phyloP scores from a whole-genome alignment of 2,888 invertebrate species.

The Augochlorella aurata region DNA sequence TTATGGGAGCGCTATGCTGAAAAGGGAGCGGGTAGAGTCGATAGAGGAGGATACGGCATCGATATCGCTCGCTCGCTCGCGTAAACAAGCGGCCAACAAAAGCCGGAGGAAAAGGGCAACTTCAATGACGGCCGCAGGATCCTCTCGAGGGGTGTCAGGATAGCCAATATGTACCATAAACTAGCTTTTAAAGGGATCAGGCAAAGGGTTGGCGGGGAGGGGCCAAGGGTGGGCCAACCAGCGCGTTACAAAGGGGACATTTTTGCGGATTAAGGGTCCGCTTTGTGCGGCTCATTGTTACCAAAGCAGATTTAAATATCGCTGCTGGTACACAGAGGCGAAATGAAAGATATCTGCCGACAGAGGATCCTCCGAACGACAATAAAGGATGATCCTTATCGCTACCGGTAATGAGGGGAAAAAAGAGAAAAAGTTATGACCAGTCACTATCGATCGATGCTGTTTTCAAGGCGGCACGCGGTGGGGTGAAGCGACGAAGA shows the following conservation, averaged over 20 bases:
- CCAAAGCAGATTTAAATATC: slow-evolving; percentile 61
- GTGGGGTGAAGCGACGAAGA: too few relatives aligned
- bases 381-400: slow-evolving; percentile 58
- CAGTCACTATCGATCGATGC: slow-evolving; percentile 19
- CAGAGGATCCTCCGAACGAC: slow-evolving; percentile 24
- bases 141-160: slow-evolving; percentile 53
- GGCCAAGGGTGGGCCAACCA: slow-evolving; percentile 1
- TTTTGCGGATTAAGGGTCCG: slow-evolving; percentile 74
- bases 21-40: slow-evolving; percentile 33
- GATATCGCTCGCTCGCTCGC: slow-evolving; percentile 55
- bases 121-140: slow-evolving; percentile 59
- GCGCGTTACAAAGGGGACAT: slow-evolving; percentile 62
- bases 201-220: slow-evolving; percentile 32
- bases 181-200: slow-evolving; percentile 76
- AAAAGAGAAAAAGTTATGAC: slow-evolving; percentile 17
- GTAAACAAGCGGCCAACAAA: slow-evolving; percentile 65
- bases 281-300: slow-evolving; percentile 63
- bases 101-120: slow-evolving; percentile 61
- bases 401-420: slow-evolving; percentile 46
- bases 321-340: slow-evolving; percentile 21
- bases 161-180: slow-evolving; percentile 62
- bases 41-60: slow-evolving; percentile 32
- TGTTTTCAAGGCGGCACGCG: background rate
- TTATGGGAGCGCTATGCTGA: slow-evolving; percentile 12
- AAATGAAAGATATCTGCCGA: slow-evolving; percentile 17